Percentiles rank a stretch among this genome's conserved stretches.
Evolutionary conservation across 2,888 invertebrate species (phyloP).

Genomic region (Barypeithes pellucidus): DNA sequence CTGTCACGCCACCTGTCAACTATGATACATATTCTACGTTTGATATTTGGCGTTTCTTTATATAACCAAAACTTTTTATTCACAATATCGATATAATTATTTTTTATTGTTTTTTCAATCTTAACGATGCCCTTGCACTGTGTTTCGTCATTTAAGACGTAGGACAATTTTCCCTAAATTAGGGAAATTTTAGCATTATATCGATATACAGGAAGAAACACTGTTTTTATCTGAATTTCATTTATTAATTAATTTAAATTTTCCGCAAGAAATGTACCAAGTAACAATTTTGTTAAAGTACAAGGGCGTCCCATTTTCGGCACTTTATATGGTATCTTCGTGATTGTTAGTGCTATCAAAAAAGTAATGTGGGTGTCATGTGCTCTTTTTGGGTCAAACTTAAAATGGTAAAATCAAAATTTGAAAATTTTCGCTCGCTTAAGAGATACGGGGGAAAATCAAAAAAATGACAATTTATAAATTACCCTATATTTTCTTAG

Average conservation of each 20-base stretch:
- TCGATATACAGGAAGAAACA: slow-evolving; percentile 47
- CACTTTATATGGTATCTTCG: too few relatives aligned
- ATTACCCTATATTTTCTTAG: too few relatives aligned
- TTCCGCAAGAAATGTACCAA: too few relatives aligned
- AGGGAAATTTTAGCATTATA: slow-evolving; percentile 47
- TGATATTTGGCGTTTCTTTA: slow-evolving; percentile 23
- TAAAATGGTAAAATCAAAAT: too few relatives aligned
- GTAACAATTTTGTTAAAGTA: too few relatives aligned
- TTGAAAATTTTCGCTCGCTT: too few relatives aligned
- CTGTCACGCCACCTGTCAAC: slow-evolving; percentile 24
- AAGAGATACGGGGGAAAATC: too few relatives aligned
- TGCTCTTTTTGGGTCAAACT: too few relatives aligned
- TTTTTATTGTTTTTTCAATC: slow-evolving; percentile 26
- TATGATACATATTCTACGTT: slow-evolving; percentile 17
- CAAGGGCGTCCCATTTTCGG: too few relatives aligned
- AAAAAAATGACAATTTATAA: too few relatives aligned
- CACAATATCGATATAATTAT: slow-evolving; percentile 51
- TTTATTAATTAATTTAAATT: slow-evolving; percentile 2
- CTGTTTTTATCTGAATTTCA: slow-evolving; percentile 2
- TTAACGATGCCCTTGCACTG: slow-evolving; percentile 47
- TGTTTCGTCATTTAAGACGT: slow-evolving; percentile 20
- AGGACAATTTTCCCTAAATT: slow-evolving; percentile 50
- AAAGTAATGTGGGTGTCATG: too few relatives aligned
- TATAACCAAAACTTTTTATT: slow-evolving; percentile 29
- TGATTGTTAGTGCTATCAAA: too few relatives aligned